Evolutionary conservation across 2,797 vertebrate genomes (phyloP).

Genomic region (Cirrhinus mrigala): DNA sequence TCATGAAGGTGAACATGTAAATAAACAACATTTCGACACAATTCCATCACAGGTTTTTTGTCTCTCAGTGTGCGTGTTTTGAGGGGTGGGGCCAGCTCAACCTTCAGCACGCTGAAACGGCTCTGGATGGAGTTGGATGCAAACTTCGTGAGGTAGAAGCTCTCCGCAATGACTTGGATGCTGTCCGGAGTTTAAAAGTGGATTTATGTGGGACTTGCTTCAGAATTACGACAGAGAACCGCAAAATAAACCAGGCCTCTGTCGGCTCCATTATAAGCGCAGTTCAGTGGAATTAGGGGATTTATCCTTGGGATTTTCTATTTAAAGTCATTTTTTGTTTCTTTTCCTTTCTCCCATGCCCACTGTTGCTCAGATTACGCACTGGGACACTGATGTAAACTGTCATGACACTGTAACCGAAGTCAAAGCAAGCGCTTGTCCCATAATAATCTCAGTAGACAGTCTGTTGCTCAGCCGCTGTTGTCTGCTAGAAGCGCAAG

Average conservation of each 20-base stretch:
- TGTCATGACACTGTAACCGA: slow-evolving; percentile 50
- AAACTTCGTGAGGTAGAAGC: slow-evolving; percentile 71
- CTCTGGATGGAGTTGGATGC: slow-evolving; percentile 80
- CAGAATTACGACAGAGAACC: slow-evolving; percentile 73
- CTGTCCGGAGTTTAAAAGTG: slow-evolving; percentile 73
- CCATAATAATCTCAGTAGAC: slow-evolving; percentile 67
- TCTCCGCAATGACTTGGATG: slow-evolving; percentile 76
- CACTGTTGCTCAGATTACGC: slow-evolving; percentile 33
- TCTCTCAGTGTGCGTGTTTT: slow-evolving; percentile 62
- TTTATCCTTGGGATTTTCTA: slow-evolving; percentile 57
- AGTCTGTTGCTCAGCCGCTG: slow-evolving; percentile 63
- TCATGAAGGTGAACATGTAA: slow-evolving; percentile 4
- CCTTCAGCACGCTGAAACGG: slow-evolving; percentile 75
- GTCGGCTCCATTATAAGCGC: slow-evolving; percentile 51
- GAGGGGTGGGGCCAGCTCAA: slow-evolving; percentile 78
- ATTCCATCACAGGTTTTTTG: slow-evolving; percentile 74
- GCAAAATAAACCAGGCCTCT: slow-evolving; percentile 64
- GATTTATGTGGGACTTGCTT: slow-evolving; percentile 77
- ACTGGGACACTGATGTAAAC: slow-evolving; percentile 39
- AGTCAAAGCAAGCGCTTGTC: slow-evolving; percentile 60
- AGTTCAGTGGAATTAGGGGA: slow-evolving; percentile 58
- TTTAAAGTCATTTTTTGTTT: slow-evolving; percentile 46
- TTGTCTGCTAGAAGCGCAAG: slow-evolving; percentile 73
- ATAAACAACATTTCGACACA: slow-evolving; percentile 57
- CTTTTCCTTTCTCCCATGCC: slow-evolving; percentile 29